Percentiles rank a stretch among this genome's conserved stretches.
Conservation (phyloP, 1,140 invertebrate species). For the Apis dorsata region DNA sequence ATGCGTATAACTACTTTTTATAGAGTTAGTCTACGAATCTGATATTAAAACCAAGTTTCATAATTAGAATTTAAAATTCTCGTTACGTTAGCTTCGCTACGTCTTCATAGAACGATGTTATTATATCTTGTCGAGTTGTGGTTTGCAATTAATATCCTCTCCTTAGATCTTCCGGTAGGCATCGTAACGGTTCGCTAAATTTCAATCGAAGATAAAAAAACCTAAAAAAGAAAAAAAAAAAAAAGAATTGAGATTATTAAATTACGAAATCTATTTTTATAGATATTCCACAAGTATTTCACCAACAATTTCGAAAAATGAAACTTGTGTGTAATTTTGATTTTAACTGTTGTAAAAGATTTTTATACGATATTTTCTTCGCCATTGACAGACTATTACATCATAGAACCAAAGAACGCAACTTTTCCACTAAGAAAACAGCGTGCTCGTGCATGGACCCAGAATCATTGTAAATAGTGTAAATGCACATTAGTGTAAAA, state of each 20-base stretch:
- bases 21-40: not conserved
- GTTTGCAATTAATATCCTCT: not conserved
- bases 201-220: too few species aligned
- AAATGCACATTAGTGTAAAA: conserved; percentile 69
- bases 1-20: not conserved
- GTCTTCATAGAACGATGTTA: conserved; percentile 10
- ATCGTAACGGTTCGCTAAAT: not conserved
- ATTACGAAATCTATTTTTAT: not conserved
- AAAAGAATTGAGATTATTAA: not conserved
- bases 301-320: not conserved
- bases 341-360: too few species aligned
- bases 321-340: not conserved
- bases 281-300: not conserved
- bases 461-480: conserved; percentile 72
- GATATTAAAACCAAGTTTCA: conserved; percentile 4
- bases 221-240: not conserved
- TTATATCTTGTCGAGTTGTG: not conserved
- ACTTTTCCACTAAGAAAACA: not conserved
- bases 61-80: not conserved
- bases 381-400: not conserved
- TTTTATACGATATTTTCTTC: not conserved
- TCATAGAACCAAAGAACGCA: not conserved
- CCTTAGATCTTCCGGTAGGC: conserved; percentile 8
- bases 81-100: conserved; percentile 8
- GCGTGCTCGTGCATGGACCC: conserved; percentile 51